phyloP scores from a whole-genome alignment of 2,113 vertebrate genomes.

The Phaethon lepturus region DNA sequence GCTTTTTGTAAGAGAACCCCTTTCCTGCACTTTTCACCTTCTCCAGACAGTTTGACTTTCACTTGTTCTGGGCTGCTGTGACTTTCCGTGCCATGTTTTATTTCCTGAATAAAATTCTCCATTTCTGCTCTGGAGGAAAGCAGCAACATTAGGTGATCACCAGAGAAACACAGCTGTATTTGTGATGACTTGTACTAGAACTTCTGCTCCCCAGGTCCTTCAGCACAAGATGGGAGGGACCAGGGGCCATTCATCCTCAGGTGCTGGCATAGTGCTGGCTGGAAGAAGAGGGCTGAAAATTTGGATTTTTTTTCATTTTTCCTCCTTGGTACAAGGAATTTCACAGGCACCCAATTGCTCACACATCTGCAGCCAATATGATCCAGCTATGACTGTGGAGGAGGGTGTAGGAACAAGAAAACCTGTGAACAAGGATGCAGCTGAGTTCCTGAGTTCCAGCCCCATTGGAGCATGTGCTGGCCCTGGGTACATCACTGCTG shows the following conservation, averaged over 20 bases:
- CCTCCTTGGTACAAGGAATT: not conserved
- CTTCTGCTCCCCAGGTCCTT: not conserved
- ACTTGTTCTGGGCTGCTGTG: not conserved
- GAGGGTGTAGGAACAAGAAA: not conserved
- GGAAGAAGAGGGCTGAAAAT: not conserved
- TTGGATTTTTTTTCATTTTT: not conserved
- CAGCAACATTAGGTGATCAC: not conserved
- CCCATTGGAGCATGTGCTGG: not conserved
- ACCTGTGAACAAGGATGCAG: not conserved
- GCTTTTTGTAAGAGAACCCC: not conserved
- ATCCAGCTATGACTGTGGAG: not conserved
- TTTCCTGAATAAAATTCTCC: not conserved
- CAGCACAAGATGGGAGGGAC: not conserved
- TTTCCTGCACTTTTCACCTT: not conserved
- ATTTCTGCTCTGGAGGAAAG: not conserved
- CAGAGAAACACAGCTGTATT: not conserved
- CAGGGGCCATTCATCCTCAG: not conserved
- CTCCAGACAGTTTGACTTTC: not conserved
- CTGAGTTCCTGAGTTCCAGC: not conserved
- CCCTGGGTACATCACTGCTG: not conserved
- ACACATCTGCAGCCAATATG: not conserved
- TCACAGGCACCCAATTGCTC: not conserved
- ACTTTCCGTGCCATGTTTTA: not conserved
- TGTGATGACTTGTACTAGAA: not conserved
- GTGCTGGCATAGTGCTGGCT: not conserved